Evolutionary conservation across 2,888 invertebrate genomes (phyloP), one percentile per base, ranked within the genome.

Genomic region (Heteropelma amictum): DNA sequence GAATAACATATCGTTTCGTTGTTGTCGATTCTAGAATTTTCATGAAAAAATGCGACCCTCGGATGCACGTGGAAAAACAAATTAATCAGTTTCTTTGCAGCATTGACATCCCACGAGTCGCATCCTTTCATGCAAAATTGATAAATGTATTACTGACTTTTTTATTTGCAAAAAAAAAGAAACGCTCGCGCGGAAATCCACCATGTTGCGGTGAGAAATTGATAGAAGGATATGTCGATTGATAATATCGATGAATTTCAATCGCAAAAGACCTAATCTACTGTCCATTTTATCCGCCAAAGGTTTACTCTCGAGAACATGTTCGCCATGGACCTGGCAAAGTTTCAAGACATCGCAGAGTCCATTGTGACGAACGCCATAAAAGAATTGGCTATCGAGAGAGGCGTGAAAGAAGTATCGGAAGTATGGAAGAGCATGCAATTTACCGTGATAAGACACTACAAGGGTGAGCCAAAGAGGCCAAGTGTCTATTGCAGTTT

Each of bases 291-390:
- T 58, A 17, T 23, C 49, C 10, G 4, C 6, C 21, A 4, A 75
- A 92, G 94, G n/a, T 97, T 98, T 82, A 97, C 97, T 0, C 90
- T 98, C 73, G 96, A 96, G 72, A 96, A 97, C 85, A 95, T 98
- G 93, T 98, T 98, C 86, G 93, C 94, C 1, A 97, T 98, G 97
- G 95, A 98, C 83, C 89, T 97, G 72, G 95, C 96, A 82, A 93
- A 94, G 78, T 96, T 95, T 85, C 94, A 95, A 89, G 96, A 96
- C 0, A 94, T 95, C 3, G 97, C 97, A 35, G 95, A 94, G 81
- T 93, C 94, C 85, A 97, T 98, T 65, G 95, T 98, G 23, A 96
- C 93, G 78, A 95, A 94, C 86, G 97, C 98, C 28, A 94, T 96
- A 77, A 97, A 97, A 84, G 98, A 98, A 88, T 90, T 97, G 84